Conservation (phyloP, 1,140 invertebrate genomes). For the Sarcophaga bullata region DNA sequence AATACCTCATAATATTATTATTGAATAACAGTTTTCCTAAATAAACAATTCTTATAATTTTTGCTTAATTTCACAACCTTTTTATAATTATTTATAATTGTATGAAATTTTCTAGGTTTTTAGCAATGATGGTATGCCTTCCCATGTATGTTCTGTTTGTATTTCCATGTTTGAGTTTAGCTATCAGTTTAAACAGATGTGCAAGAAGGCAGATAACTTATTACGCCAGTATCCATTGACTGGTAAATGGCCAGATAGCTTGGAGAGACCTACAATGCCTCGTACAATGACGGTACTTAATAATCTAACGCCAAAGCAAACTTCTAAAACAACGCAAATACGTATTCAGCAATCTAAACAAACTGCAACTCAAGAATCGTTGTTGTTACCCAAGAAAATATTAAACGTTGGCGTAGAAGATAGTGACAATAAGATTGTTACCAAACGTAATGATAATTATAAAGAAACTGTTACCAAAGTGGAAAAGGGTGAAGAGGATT, state of each 20-base stretch:
- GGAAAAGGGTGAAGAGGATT: slow-evolving; percentile 2
- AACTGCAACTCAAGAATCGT: slow-evolving; percentile 1
- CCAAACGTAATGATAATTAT: slow-evolving; percentile 35
- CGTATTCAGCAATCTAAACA: slow-evolving; percentile 38
- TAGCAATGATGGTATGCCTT: slow-evolving; percentile 77
- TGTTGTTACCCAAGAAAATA: neutral
- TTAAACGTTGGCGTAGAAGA: neutral
- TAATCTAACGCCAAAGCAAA: neutral
- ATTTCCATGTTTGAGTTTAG: slow-evolving; percentile 74
- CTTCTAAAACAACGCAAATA: slow-evolving; percentile 28
- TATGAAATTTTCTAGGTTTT: slow-evolving; percentile 70
- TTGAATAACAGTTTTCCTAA: no score
- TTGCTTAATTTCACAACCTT: no score
- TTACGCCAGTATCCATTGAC: slow-evolving; percentile 74
- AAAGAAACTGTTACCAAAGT: neutral
- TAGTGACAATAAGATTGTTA: neutral
- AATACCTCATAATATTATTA: no score
- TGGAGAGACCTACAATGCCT: slow-evolving; percentile 64
- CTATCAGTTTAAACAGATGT: slow-evolving; percentile 79
- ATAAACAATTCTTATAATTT: no score
- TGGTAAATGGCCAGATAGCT: slow-evolving; percentile 70
- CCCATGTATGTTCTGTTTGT: slow-evolving; percentile 75
- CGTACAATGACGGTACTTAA: neutral
- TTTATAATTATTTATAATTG: neutral
- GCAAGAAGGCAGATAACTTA: slow-evolving; percentile 76